Evolutionary conservation across 2,113 vertebrate genomes (phyloP).

Genomic region (Gymnorhina tibicen): DNA sequence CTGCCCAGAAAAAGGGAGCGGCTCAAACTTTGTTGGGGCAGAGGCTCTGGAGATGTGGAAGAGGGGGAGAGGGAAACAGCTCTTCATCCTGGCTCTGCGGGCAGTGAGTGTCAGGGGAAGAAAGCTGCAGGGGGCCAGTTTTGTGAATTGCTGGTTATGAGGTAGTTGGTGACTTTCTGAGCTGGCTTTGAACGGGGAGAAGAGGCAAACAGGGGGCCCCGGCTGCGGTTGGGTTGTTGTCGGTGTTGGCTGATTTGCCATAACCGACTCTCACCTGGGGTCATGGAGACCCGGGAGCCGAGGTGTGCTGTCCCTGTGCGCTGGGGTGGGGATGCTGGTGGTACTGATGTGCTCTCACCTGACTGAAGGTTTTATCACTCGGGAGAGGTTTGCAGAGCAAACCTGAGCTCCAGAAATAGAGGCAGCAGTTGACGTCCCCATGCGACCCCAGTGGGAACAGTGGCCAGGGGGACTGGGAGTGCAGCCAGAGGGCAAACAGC

Average conservation of each 20-base stretch:
- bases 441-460: not conserved
- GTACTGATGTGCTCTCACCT: rapidly evolving
- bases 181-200: rapidly evolving
- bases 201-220: not conserved
- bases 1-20: not conserved
- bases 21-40: not conserved
- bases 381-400: not conserved
- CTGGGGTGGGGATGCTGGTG: not conserved
- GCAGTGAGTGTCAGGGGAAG: not conserved
- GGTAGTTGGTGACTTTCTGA: not conserved
- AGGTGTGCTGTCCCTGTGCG: rapidly evolving
- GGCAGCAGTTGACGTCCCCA: not conserved
- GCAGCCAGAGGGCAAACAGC: not conserved
- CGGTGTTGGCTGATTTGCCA: not conserved
- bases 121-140: not conserved
- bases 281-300: rapidly evolving
- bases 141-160: not conserved
- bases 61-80: not conserved
- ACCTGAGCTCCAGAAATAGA: not conserved
- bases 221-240: not conserved
- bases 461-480: not conserved
- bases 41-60: not conserved
- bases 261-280: too few relatives aligned
- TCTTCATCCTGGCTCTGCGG: not conserved
- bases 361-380: not conserved